Evolutionary conservation across 1,140 invertebrate species (phyloP).

Genomic region (Trichonephila clavata): DNA sequence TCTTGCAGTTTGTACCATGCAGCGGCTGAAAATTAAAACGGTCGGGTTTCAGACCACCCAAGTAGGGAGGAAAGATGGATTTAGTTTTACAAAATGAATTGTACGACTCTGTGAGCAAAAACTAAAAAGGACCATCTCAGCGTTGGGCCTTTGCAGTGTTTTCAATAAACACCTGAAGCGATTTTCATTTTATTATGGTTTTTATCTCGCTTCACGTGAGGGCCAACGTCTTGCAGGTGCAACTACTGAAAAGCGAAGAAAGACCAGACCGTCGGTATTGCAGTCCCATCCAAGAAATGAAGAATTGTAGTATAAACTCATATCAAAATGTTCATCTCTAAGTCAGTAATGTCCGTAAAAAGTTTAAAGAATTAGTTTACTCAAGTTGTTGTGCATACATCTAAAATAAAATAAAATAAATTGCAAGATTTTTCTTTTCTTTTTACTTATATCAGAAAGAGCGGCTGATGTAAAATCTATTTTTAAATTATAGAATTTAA

Average conservation of each 20-base stretch:
- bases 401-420: too few species aligned
- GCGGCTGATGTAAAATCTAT: too few species aligned
- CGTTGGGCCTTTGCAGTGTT: neutral
- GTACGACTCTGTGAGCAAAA: neutral
- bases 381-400: too few species aligned
- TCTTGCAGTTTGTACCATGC: slow-evolving; percentile 12
- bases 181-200: slow-evolving; percentile 18
- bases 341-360: too few species aligned
- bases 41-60: slow-evolving; percentile 54
- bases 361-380: too few species aligned
- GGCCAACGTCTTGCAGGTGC: neutral
- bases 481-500: too few species aligned
- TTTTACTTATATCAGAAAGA: too few species aligned
- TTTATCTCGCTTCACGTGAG: slow-evolving; percentile 2
- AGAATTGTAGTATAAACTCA: too few species aligned
- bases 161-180: slow-evolving; percentile 26
- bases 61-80: slow-evolving; percentile 45
- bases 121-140: neutral
- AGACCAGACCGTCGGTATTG: neutral
- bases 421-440: too few species aligned
- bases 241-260: slow-evolving; percentile 9
- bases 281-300: neutral
- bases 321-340: too few species aligned
- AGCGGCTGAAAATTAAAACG: slow-evolving; percentile 49
- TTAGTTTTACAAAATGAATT: slow-evolving; percentile 50